These are phyloP conservation scores for Eulemur mongoz DNA, from an alignment of 2,797 vertebrate species.

Conservation along the genomic window DNA sequence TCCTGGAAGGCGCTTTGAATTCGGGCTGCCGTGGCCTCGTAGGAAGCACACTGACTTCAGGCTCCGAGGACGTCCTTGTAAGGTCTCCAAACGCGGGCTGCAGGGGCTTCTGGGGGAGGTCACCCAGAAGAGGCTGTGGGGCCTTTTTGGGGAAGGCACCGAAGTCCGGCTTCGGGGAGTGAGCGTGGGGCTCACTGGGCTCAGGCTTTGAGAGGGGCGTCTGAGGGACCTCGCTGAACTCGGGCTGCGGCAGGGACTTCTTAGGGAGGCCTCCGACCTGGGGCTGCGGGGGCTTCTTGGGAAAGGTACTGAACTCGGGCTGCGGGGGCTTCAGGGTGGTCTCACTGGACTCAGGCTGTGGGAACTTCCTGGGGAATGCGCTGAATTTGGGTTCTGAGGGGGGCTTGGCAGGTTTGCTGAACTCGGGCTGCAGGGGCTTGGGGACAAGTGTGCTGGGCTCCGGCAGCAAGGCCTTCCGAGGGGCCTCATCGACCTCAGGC, in stretches of 20 bases:
- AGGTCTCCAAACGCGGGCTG: background rate
- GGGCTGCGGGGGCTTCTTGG: conserved; percentile 15
- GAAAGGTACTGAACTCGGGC: background rate
- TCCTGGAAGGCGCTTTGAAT: background rate
- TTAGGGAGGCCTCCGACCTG: background rate
- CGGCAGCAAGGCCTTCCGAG: background rate
- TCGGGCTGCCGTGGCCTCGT: conserved; percentile 18
- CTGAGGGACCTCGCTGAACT: background rate
- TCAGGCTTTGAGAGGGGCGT: background rate
- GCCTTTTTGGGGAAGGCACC: background rate
- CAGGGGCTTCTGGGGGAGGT: background rate
- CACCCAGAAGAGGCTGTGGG: background rate
- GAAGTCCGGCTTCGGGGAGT: background rate
- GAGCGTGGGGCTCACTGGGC: background rate
- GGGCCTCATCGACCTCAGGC: background rate
- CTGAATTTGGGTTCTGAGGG: background rate
- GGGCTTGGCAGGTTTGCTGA: background rate
- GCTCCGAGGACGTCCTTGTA: conserved; percentile 56
- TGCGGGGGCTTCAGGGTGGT: background rate
- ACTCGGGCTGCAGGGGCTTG: background rate
- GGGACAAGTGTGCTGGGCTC: background rate
- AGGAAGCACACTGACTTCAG: conserved; percentile 17
- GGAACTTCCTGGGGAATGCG: background rate
- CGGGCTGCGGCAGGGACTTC: background rate
- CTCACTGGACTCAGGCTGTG: background rate